phyloP scores from a whole-genome alignment of 2,797 vertebrate species.

The Enteromius paludinosus region DNA sequence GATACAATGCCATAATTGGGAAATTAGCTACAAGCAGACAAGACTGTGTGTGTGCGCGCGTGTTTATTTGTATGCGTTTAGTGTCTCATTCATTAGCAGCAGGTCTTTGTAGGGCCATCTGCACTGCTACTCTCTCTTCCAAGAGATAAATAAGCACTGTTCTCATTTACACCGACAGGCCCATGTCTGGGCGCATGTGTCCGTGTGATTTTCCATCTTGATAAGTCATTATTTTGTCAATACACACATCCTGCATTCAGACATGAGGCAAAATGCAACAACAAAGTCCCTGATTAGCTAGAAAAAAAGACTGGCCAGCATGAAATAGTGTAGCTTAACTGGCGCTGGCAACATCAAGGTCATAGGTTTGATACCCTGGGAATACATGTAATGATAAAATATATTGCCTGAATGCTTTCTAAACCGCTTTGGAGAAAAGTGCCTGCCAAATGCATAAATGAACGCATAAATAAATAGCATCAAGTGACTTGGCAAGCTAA shows the following conservation, averaged over 20 bases:
- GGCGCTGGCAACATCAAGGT: not conserved
- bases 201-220: conserved; percentile 19
- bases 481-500: conserved; percentile 17
- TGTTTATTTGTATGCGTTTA: conserved; percentile 40
- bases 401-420: conserved; percentile 6
- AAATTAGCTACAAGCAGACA: conserved; percentile 20
- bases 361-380: not conserved
- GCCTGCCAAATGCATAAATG: not conserved
- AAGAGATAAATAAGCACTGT: conserved; percentile 47
- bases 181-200: conserved; percentile 21
- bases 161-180: conserved; percentile 34
- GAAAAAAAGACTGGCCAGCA: not conserved
- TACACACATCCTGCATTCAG: conserved; percentile 23
- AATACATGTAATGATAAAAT: conserved; percentile 9
- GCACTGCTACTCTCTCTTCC: conserved; percentile 43
- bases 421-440: not conserved
- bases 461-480: conserved; percentile 12
- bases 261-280: conserved; percentile 37
- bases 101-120: conserved; percentile 45
- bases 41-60: not conserved
- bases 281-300: not conserved
- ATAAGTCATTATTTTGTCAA: conserved; percentile 49
- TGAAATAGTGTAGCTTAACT: conserved; percentile 1
- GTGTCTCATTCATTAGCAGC: conserved; percentile 36
- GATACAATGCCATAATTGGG: not conserved